A percentile compares a stretch with the other conserved stretches of the same genome.
Conservation (phyloP, 2,113 vertebrate species). For the Muscicapa adusta region DNA sequence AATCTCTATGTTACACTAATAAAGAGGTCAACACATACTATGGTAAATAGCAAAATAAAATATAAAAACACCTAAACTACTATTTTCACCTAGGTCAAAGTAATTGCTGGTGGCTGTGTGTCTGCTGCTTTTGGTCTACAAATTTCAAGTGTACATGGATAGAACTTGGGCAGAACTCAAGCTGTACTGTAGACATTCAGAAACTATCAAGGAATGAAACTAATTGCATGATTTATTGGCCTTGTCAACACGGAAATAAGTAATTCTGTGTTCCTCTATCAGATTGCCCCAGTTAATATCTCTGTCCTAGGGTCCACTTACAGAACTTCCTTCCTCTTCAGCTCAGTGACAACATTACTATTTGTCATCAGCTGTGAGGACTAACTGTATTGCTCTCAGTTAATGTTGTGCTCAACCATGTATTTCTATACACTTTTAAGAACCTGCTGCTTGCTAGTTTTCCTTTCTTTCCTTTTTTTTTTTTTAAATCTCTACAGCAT, state of each 20-base stretch:
- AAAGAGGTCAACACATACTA: neutral
- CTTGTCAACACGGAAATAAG: neutral
- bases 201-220: neutral
- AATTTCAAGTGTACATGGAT: neutral
- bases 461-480: neutral
- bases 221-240: neutral
- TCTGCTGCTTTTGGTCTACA: neutral
- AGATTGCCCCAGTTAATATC: neutral
- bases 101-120: neutral
- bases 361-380: neutral
- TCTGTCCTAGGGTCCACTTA: neutral
- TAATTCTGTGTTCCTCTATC: neutral
- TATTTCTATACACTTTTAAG: neutral
- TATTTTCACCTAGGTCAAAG: neutral
- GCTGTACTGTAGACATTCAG: neutral
- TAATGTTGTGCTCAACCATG: neutral
- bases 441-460: neutral
- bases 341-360: neutral
- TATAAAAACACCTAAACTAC: neutral
- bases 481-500: neutral
- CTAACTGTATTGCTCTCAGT: neutral
- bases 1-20: neutral
- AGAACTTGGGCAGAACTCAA: neutral
- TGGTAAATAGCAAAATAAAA: neutral
- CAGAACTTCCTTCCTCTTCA: neutral